Base-by-base conservation (phyloP, 2,888 invertebrate genomes). In the Clistopyga incitator region DNA sequence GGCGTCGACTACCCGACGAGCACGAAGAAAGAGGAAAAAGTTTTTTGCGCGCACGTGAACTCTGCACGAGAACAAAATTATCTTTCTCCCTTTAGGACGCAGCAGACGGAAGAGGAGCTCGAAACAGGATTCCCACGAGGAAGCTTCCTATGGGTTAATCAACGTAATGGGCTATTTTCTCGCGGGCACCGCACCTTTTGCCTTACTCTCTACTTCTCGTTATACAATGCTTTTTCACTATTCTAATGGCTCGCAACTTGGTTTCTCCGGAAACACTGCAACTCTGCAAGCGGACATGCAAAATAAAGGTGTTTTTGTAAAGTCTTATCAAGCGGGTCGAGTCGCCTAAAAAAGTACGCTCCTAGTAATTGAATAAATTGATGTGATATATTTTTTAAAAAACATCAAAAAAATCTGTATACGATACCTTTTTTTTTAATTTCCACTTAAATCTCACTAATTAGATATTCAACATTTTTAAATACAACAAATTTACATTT, bases 41-140 rank as follows among this genome's bases (percentile, higher is more conserved):
- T 52, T 52, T 52, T 52, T 52, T 52, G 18, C 4, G 11, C 1
- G 42, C 45, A 45, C 15, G 45, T 45, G 45, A 45, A 45, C 52
- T 18, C 20, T 10, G 8, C 18, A 52, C 52, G 52, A 10, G 20
- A 52, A 52, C 52, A 18, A 20, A 52, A 18, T 52, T 20, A 20
- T 52, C 8, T 52, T 52, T 52, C 8, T 20, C n/a, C n/a, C 10
- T n/a, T 18, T 10, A 18, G n/a, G n/a, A 25, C 25, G n/a, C 25
- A 54, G 20, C 15, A 52, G 50, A 4, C 15, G 6, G 45, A 71
- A 29, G 3, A 54, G 52, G 61, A 56, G n/a, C 10, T 54, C 13
- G 64, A 52, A 34, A 75, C 65, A 52, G 20, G 52, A 52, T 52
- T 52, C 52, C 52, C 52, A 52, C 52, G 52, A 52, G 52, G 20